Conservation (phyloP, 2,797 vertebrate genomes). For the Acanthurus tractus region DNA sequence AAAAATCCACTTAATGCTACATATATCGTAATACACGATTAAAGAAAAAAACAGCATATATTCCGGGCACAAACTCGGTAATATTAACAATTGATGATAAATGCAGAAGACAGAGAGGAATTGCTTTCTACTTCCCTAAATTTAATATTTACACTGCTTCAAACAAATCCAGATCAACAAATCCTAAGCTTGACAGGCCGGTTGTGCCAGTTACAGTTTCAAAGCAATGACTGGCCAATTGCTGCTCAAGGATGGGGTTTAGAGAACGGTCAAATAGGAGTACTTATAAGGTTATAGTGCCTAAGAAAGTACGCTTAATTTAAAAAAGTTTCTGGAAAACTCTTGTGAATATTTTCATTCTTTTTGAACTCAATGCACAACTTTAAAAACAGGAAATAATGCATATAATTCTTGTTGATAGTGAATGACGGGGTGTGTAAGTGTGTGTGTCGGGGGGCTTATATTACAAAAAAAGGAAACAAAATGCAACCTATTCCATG, state of each 20-base stretch:
- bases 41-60: too few species aligned
- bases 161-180: not conserved
- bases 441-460: too few species aligned
- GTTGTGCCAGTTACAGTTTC: not conserved
- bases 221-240: not conserved
- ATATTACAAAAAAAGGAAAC: not conserved
- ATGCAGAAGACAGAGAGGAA: too few species aligned
- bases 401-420: not conserved
- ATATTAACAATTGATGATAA: too few species aligned
- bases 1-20: too few species aligned
- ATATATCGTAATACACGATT: too few species aligned
- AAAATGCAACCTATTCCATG: constrained; percentile 7
- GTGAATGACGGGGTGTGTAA: not conserved
- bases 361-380: constrained; percentile 18
- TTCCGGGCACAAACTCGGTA: too few species aligned
- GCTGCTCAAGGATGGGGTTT: constrained; percentile 28
- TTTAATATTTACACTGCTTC: too few species aligned
- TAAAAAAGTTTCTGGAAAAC: not conserved
- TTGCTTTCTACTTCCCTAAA: too few species aligned
- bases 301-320: not conserved
- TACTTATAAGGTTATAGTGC: not conserved
- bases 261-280: constrained; percentile 20
- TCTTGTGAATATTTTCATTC: not conserved
- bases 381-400: constrained; percentile 13
- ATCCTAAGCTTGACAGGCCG: constrained; percentile 1